Evolutionary conservation across 2,113 vertebrate genomes (phyloP), one percentile per base, ranked within the genome.

Genomic region (Peucedramus taeniatus): DNA sequence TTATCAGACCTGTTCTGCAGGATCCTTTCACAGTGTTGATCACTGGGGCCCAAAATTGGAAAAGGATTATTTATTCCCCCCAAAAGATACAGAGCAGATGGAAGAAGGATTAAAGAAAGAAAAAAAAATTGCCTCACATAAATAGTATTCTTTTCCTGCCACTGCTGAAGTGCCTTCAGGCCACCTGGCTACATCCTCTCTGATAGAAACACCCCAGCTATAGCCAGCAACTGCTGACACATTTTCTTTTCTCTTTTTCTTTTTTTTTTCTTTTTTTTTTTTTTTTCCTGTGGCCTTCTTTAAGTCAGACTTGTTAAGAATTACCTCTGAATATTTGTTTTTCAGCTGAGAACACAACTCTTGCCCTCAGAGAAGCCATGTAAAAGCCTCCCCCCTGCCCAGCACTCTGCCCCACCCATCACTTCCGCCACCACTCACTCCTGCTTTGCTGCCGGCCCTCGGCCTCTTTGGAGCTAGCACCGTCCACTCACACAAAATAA

Each of bases 211-310:
- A 15, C 68, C 27, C 77, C 42, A 63, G 39, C 21, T 63, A 19
- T 0, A 70, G 12, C 45, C 64, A 77, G 27, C 39, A 82, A 33
- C 17, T 15, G 13, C 22, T 1, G 1, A 26, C 14, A n/a, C 0
- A 1, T 8, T 54, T 8, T 18, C 33, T 50, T 28, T 42, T 16
- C 2, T 9, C 3, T 28, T 16, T 35, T 16, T n/a, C 1, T 5
- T 26, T 15, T 8, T 20, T 18, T 21, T 30, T 7, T 13, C 30
- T 59, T 20, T 42, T 16, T 3, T 10, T 13, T 15, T 9, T 22
- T 44, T 30, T 4, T 24, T 26, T 39, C 44, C 4, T 1, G 20
- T 31, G 16, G 28, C 9, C 11, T 70, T 57, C 42, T 39, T 65
- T 9, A 51, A 50, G 7, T 71, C 12, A 5, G 9, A 26, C 2